Evolutionary conservation across 1,140 invertebrate species (phyloP).

Genomic region (Carcinoscorpius rotundicauda): DNA sequence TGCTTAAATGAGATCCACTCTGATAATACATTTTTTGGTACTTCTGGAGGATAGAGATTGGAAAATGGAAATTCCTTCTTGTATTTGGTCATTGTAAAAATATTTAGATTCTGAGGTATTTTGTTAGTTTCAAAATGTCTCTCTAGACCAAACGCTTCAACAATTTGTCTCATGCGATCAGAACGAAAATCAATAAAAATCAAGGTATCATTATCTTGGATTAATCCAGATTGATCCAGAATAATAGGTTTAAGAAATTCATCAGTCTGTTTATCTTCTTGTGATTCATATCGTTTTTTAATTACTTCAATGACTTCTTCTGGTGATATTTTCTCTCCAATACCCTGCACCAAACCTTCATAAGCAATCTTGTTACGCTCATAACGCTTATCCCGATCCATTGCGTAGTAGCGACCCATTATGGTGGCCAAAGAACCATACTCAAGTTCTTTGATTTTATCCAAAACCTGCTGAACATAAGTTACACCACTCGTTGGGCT

Average conservation of each 20-base stretch:
- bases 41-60: slow-evolving; percentile 34
- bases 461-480: slow-evolving; percentile 25
- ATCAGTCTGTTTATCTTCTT: slow-evolving; percentile 31
- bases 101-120: slow-evolving; percentile 25
- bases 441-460: slow-evolving; percentile 20
- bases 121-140: slow-evolving; percentile 30
- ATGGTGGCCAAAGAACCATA: slow-evolving; percentile 38
- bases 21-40: slow-evolving; percentile 36
- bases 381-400: slow-evolving; percentile 41
- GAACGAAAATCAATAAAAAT: slow-evolving; percentile 39
- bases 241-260: slow-evolving; percentile 41
- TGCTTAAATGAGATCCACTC: slow-evolving; percentile 33
- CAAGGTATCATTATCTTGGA: slow-evolving; percentile 37
- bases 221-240: slow-evolving; percentile 28
- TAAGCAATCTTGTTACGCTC: slow-evolving; percentile 38
- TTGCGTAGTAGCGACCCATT: slow-evolving; percentile 40
- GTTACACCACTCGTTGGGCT: slow-evolving; percentile 33
- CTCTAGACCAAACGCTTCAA: slow-evolving; percentile 34
- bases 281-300: slow-evolving; percentile 19
- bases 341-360: slow-evolving; percentile 35
- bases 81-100: slow-evolving; percentile 37
- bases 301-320: slow-evolving; percentile 29
- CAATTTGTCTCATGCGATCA: slow-evolving; percentile 38
- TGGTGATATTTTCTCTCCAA: slow-evolving; percentile 28
- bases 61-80: slow-evolving; percentile 37